Base-by-base conservation (phyloP, 2,113 vertebrate species). In the Dendropsophus ebraccatus region DNA sequence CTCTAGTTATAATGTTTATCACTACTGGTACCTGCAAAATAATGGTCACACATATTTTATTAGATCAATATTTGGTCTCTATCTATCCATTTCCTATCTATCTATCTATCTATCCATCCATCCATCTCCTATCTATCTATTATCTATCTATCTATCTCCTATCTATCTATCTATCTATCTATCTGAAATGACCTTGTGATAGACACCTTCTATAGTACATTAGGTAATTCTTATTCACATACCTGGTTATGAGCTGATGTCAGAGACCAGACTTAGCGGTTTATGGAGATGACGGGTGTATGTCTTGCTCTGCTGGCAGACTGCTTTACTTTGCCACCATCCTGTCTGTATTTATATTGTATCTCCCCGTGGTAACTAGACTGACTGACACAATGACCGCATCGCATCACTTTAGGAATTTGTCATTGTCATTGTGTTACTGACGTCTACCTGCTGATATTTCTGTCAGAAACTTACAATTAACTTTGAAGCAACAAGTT, bases 331-430 rank as follows among this genome's bases (percentile, higher is more conserved):
- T 52, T 16, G 5, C 21, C 32, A 60, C 49, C 45, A 30, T 28
- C 45, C 32, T 84, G 70, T 49, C 82, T 75, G 54, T 62, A 75
- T 84, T 75, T 84, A 84, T 84, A 74, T 19, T 25, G 49, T 32
- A 62, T 35, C 70, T 75, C 69, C n/a, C 82, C 72, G 37, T 76
- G 25, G 72, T 21, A 84, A 65, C 72, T n/a, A n/a, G n/a, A n/a
- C n/a, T 84, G 41, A 21, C 10, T 45, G 82, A 74, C 52, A 60
- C 82, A 47, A 37, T 79, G 52, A 47, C 37, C 54, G 82, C 70
- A 75, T 75, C 70, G 62, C 47, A 17, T 84, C 70, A 75, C 54
- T 62, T 4, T 13, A 47, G 70, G 82, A 60, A 84, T 84, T 62
- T 84, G 69, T 60, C 52, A 56, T 74, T 60, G 82, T 83, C 82